Evolutionary conservation across 1,140 invertebrate genomes (phyloP).

Genomic region (Theocolax elegans): DNA sequence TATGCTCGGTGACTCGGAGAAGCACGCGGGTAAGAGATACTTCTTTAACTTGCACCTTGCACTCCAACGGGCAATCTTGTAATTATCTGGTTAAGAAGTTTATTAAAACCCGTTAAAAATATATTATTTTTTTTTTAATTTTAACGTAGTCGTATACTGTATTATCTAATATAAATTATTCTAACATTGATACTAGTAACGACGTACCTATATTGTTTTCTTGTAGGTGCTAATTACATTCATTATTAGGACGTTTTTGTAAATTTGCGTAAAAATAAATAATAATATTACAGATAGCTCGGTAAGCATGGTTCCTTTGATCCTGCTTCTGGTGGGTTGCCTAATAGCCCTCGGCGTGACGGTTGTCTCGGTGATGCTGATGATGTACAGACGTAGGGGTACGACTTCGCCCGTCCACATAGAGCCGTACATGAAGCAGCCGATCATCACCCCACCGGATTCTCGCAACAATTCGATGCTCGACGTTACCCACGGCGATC

Average conservation of each 20-base stretch:
- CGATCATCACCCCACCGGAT: constrained; percentile 68
- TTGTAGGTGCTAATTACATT: too few relatives aligned
- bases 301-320: constrained; percentile 72
- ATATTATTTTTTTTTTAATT: too few relatives aligned
- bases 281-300: constrained; percentile 67
- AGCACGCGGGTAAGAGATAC: constrained; percentile 83
- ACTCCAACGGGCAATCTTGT: too few relatives aligned
- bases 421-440: constrained; percentile 70
- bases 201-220: too few relatives aligned
- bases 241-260: too few relatives aligned
- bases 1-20: constrained; percentile 87
- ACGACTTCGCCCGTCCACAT: constrained; percentile 66
- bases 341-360: constrained; percentile 73
- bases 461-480: constrained; percentile 68
- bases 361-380: constrained; percentile 72
- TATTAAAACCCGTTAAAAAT: too few relatives aligned
- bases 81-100: too few relatives aligned
- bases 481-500: constrained; percentile 68
- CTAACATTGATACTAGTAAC: too few relatives aligned
- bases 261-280: too few relatives aligned
- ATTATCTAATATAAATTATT: too few relatives aligned
- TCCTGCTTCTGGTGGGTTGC: constrained; percentile 71
- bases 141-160: too few relatives aligned
- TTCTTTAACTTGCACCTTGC: too few relatives aligned
- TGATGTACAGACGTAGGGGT: constrained; percentile 64